Evolutionary conservation across 1,140 invertebrate species (phyloP), one percentile per base, ranked within the genome.

Genomic region (Drosophila sturtevanti): DNA sequence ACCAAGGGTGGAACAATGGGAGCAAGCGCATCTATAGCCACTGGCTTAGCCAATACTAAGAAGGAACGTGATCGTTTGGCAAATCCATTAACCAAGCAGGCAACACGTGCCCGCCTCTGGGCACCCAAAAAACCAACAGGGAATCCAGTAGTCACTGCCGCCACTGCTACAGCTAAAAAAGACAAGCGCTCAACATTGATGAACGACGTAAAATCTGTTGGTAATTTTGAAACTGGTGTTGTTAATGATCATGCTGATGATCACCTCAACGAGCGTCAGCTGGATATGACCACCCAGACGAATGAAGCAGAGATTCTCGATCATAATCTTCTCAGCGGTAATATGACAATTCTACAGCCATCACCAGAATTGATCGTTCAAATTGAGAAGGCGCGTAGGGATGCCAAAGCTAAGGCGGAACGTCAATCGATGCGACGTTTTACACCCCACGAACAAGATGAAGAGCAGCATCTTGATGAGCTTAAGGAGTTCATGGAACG

Each of bases 301-400:
- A 81, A 91, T 63, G 86, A 91, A 35, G 59, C 65, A 2, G 90
- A 91, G 59, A 91, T 90, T 24, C 60, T 84, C 0, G 79, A 90
- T 60, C 89, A 70, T 14, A 67, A 72, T 12, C 34, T 89, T 12
- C 62, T 91, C 6, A 56, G 79, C 16, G 90, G 89, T 6, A 77
- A 77, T 14, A 59, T 78, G 2, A 91, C 74, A 31, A 54, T 85
- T 6, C 6, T 91, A 11, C 16, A 63, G 9, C 81, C 89, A 0
- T 91, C 89, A 0, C 31, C 22, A 11, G 11, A 61, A 0, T 16
- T 90, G n/a, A 22, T 77, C 11, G 41, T 73, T 2, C 54, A 80
- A 24, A 74, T 89, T 41, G 79, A 80, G 0, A 64, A 63, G 14
- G 59, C 54, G 11, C 61, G 76, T 1, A 52, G 56, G n/a, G 76